These are phyloP conservation scores for Nycticryphes semicollaris DNA, from an alignment of 2,113 vertebrate genomes.

Conservation along the genomic window DNA sequence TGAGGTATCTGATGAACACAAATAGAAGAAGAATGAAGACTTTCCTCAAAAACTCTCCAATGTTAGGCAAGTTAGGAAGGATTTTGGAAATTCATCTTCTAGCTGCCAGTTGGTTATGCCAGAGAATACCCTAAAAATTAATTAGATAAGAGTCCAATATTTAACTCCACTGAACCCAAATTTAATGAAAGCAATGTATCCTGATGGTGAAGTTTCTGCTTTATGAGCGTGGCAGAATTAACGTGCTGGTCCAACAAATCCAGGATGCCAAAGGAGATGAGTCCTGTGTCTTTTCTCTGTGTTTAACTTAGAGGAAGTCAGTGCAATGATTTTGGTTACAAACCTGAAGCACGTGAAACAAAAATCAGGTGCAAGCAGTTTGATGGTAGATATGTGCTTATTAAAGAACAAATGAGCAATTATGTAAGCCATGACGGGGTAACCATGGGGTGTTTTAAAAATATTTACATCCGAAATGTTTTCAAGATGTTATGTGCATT, in stretches of 20 bases:
- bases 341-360: background rate
- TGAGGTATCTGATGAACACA: background rate
- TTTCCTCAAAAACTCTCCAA: background rate
- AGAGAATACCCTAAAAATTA: background rate
- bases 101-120: background rate
- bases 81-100: background rate
- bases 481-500: background rate
- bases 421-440: background rate
- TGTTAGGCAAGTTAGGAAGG: background rate
- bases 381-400: background rate
- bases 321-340: background rate
- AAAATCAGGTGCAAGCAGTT: background rate
- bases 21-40: background rate
- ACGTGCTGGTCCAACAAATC: background rate
- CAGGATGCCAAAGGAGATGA: background rate
- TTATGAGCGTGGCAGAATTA: background rate
- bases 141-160: background rate
- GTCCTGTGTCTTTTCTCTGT: background rate
- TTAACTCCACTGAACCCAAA: background rate
- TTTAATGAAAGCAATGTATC: background rate
- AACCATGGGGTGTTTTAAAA: background rate
- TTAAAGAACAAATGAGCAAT: background rate
- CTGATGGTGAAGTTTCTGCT: background rate
- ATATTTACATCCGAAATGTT: background rate
- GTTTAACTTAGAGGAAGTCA: background rate